These are phyloP conservation scores for Ferrisia virgata DNA, from an alignment of 2,888 invertebrate species.

Conservation along the genomic window DNA sequence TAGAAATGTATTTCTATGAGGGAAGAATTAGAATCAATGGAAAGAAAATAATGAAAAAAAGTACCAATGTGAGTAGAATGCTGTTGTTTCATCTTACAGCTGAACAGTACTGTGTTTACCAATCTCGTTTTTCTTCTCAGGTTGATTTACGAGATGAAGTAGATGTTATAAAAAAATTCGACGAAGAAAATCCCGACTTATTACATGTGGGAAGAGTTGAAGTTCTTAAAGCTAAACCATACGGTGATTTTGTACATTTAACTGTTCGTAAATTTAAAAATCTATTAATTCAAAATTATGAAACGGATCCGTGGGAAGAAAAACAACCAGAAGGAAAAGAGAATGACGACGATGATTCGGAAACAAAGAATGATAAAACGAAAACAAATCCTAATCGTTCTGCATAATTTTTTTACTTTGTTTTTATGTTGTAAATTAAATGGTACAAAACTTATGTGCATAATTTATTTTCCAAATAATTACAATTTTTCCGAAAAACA, in stretches of 20 bases:
- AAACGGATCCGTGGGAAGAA: slow-evolving; percentile 42
- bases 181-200: slow-evolving; percentile 66
- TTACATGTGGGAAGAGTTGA: slow-evolving; percentile 68
- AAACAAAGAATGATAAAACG: background rate
- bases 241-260: slow-evolving; percentile 57
- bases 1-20: slow-evolving; percentile 75
- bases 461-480: background rate
- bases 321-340: background rate
- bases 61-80: slow-evolving; percentile 58
- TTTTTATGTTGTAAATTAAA: background rate
- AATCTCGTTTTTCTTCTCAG: slow-evolving; percentile 54
- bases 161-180: slow-evolving; percentile 69
- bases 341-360: background rate
- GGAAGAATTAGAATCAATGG: slow-evolving; percentile 78
- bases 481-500: background rate
- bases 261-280: slow-evolving; percentile 61
- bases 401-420: background rate
- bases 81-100: too few relatives aligned
- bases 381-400: background rate
- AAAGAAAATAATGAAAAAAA: slow-evolving; percentile 72
- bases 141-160: slow-evolving; percentile 69
- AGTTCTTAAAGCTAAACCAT: slow-evolving; percentile 60
- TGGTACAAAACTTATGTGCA: background rate
- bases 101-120: too few relatives aligned
- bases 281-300: slow-evolving; percentile 71